A percentile compares a stretch with the other conserved stretches of the same genome.
Conservation (phyloP, 2,888 invertebrate species). For the Spicauda simplicius region DNA sequence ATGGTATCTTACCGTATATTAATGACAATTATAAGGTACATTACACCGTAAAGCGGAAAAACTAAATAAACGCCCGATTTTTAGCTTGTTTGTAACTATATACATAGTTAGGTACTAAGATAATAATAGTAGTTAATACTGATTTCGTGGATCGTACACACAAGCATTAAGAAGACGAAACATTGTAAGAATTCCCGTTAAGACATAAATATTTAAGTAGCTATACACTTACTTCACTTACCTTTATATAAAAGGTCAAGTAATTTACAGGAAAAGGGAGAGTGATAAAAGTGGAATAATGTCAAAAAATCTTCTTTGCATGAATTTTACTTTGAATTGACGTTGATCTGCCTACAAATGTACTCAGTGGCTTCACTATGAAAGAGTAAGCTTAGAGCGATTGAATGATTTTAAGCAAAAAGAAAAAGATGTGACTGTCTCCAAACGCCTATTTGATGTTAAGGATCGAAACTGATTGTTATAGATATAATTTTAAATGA, state of each 20-base stretch:
- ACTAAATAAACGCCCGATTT: background rate
- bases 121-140: constrained; percentile 17
- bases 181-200: constrained; percentile 45
- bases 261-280: constrained; percentile 41
- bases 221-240: constrained; percentile 50
- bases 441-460: background rate
- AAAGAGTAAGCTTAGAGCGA: background rate
- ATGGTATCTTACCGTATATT: too few species aligned
- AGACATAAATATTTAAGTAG: constrained; percentile 55
- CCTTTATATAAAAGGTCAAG: constrained; percentile 50
- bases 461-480: background rate
- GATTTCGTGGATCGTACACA: constrained; percentile 13
- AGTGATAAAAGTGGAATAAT: constrained; percentile 39
- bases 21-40: too few species aligned
- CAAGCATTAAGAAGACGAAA: constrained; percentile 31
- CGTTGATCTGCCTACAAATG: constrained; percentile 1
- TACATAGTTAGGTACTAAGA: too few species aligned
- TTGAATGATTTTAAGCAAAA: background rate
- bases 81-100: background rate
- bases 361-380: background rate
- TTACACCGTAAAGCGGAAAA: too few species aligned
- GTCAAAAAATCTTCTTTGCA: constrained; percentile 28
- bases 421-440: too few species aligned
- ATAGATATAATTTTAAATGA: too few species aligned
- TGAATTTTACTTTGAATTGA: constrained; percentile 15